Evolutionary conservation across 2,888 invertebrate genomes (phyloP), one percentile per base, ranked within the genome.

Genomic region (Eupithecia insigniata): DNA sequence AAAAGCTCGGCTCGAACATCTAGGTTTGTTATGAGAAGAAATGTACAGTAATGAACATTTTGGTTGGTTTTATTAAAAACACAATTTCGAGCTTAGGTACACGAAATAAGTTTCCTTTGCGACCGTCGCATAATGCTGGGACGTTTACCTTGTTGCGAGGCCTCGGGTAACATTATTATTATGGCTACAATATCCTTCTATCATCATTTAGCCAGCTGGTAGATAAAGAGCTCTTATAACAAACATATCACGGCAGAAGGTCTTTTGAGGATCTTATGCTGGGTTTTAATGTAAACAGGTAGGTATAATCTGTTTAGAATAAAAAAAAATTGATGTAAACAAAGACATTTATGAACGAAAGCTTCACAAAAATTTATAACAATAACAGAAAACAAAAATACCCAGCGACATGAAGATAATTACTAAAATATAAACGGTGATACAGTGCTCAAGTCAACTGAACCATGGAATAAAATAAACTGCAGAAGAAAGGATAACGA

Each of bases 31-130:
- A 65, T 51, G 30, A 66, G 58, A 73, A 46, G 61, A 69, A 69
- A 69, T 34, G 58, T 67, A 58, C 60, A 67, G 58, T 66, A 22
- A 72, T 72, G 60, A 69, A 43, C n/a, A 43, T 70, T 67, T 61
- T 34, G 67, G 66, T 43, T n/a, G 61, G 30, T 72, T 66, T 69
- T 66, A 72, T 69, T 69, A 69, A 72, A 66, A 72, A 69, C 36
- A 69, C 64, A 68, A 71, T 71, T 65, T 68, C 39, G 30, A 64
- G 43, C 32, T 30, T 64, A 64, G 51, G 32, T 10, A 64, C 18
- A 39, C 43, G 34, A 55, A 67, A 68, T 64, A 64, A 64, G 60
- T 68, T 68, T 61, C 32, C 30, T 68, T 39, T 60, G 67, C 26
- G 36, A 67, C 67, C 26, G 14, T 34, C 34, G 55, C 46, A 66